These are phyloP conservation scores for Heterotilapia buettikoferi DNA, from an alignment of 2,113 vertebrate species.

Conservation along the genomic window DNA sequence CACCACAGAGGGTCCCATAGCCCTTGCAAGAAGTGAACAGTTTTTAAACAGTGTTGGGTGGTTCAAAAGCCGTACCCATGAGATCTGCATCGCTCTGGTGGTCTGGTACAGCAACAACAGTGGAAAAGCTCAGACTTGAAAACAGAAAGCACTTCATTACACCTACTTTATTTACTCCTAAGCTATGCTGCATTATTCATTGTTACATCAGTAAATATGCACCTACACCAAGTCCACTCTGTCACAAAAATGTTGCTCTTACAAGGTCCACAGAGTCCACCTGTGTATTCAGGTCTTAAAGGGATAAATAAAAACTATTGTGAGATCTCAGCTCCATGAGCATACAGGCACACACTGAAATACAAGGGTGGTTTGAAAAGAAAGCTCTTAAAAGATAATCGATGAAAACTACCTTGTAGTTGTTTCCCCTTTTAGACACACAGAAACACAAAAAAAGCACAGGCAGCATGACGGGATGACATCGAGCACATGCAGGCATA, in stretches of 20 bases:
- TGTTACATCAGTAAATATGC: constrained; percentile 27
- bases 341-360: neutral
- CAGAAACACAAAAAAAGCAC: neutral
- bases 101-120: neutral
- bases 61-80: neutral
- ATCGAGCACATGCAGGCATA: neutral
- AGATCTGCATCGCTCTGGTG: neutral
- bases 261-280: neutral
- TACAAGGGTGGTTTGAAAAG: neutral
- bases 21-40: neutral
- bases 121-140: neutral
- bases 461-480: neutral
- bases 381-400: neutral
- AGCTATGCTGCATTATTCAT: constrained; percentile 47
- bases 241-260: constrained; percentile 4
- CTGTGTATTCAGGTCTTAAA: neutral
- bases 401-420: neutral
- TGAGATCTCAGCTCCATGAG: neutral
- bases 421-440: neutral
- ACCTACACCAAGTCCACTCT: constrained; percentile 5
- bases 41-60: neutral
- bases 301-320: neutral
- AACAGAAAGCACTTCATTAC: constrained; percentile 26
- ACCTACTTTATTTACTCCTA: constrained; percentile 56
- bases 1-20: neutral